Conservation (phyloP, 2,113 vertebrate species). For the Heterotis niloticus region DNA sequence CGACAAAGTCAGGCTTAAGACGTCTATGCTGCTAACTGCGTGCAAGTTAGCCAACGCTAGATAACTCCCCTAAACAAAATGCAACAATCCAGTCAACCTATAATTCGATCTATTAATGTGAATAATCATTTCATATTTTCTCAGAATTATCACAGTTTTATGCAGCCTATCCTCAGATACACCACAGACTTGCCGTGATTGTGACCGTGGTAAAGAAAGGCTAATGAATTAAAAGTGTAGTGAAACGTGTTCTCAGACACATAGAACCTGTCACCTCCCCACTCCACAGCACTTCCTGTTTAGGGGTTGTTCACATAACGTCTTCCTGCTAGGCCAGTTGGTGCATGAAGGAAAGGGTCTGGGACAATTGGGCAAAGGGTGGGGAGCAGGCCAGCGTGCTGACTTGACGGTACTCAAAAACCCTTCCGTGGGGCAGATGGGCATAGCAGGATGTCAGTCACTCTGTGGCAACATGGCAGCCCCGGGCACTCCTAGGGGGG, state of each 20-base stretch:
- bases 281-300: neutral
- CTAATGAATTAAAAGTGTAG: neutral
- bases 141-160: neutral
- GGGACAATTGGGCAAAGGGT: neutral
- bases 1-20: no score
- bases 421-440: conserved; percentile 48
- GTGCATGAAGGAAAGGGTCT: neutral
- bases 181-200: neutral
- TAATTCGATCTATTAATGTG: neutral
- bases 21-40: no score
- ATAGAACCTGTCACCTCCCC: neutral
- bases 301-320: neutral
- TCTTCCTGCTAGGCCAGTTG: conserved; percentile 14
- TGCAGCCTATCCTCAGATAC: no score
- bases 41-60: no score
- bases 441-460: conserved; percentile 38
- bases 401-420: conserved; percentile 9
- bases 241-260: neutral
- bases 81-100: neutral
- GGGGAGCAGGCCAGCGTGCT: neutral
- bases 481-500: neutral
- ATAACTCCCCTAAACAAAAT: no score
- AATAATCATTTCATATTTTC: neutral
- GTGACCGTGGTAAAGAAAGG: neutral
- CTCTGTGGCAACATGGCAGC: conserved; percentile 12